A percentile compares a stretch with the other conserved stretches of the same genome.
Evolutionary conservation across 92 coral and sea anemone species (phyloP).

Genomic region (Epizoanthus scotinus): DNA sequence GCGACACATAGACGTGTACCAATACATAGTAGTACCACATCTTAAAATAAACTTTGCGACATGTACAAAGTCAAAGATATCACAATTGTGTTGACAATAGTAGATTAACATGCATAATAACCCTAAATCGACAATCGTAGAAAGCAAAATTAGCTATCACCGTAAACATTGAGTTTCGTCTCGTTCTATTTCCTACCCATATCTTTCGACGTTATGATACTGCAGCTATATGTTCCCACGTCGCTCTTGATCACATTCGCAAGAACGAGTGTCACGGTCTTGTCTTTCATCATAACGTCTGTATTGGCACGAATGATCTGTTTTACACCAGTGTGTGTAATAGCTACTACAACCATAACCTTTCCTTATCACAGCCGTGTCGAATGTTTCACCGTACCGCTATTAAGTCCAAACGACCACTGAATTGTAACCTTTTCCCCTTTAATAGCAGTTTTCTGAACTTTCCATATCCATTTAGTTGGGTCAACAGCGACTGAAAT

Average conservation of each 20-base stretch:
- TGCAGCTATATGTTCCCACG: background rate
- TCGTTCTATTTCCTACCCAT: background rate
- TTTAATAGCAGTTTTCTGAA: background rate
- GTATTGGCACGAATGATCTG: background rate
- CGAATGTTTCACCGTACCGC: background rate
- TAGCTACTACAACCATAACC: background rate
- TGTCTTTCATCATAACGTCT: background rate
- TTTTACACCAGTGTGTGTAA: background rate
- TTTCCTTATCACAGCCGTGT: background rate
- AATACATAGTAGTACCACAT: too few species aligned
- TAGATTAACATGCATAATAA: too few species aligned
- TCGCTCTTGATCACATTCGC: background rate
- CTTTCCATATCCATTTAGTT: background rate
- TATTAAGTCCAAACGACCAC: slow-evolving; percentile 19
- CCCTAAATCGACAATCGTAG: too few species aligned
- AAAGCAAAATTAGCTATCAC: background rate
- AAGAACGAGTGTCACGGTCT: background rate
- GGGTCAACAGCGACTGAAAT: too few species aligned
- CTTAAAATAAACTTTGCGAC: too few species aligned
- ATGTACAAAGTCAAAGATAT: too few species aligned
- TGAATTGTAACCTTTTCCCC: background rate
- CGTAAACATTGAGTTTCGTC: background rate
- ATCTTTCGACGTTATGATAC: background rate
- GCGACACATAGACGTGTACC: too few species aligned
- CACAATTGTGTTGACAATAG: too few species aligned